These are phyloP conservation scores for Xenops minutus DNA, from an alignment of 2,797 vertebrate genomes.

Conservation along the genomic window DNA sequence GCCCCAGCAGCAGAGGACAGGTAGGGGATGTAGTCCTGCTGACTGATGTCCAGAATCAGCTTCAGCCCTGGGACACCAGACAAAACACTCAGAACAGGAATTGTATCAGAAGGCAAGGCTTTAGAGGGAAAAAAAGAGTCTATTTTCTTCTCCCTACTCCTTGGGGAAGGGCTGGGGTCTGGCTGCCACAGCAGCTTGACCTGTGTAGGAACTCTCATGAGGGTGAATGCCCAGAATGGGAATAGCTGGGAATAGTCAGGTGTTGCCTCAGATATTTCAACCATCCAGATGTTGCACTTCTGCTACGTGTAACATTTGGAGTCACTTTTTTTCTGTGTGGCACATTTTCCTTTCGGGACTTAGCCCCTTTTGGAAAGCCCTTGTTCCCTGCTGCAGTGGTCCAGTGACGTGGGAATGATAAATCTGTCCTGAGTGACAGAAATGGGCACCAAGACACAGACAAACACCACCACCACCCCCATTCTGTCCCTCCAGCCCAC, in stretches of 20 bases:
- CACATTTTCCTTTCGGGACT: not conserved
- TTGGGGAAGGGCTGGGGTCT: not conserved
- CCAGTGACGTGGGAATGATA: not conserved
- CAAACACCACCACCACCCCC: too few relatives aligned
- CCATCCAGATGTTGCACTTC: not conserved
- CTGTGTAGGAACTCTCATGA: fast-evolving
- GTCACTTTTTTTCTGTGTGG: not conserved
- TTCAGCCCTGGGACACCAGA: slow-evolving; percentile 72
- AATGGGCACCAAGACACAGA: not conserved
- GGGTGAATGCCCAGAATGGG: not conserved
- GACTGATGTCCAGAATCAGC: slow-evolving; percentile 80
- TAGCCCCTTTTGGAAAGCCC: not conserved
- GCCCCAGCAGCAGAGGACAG: slow-evolving; percentile 75
- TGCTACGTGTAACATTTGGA: not conserved
- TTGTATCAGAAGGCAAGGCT: fast-evolving
- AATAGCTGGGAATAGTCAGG: not conserved
- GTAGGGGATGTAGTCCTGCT: slow-evolving; percentile 80
- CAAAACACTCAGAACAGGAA: not conserved
- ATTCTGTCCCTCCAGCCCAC: not conserved
- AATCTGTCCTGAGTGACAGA: not conserved
- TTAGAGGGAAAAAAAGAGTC: not conserved
- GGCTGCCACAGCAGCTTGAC: not conserved
- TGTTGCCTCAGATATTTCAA: not conserved
- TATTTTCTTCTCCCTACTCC: not conserved
- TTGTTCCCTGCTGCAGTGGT: not conserved